A percentile compares a stretch with the other conserved stretches of the same genome.
Conservation (phyloP, 92 coral and sea anemone genomes). For the Epizoanthus scotinus region DNA sequence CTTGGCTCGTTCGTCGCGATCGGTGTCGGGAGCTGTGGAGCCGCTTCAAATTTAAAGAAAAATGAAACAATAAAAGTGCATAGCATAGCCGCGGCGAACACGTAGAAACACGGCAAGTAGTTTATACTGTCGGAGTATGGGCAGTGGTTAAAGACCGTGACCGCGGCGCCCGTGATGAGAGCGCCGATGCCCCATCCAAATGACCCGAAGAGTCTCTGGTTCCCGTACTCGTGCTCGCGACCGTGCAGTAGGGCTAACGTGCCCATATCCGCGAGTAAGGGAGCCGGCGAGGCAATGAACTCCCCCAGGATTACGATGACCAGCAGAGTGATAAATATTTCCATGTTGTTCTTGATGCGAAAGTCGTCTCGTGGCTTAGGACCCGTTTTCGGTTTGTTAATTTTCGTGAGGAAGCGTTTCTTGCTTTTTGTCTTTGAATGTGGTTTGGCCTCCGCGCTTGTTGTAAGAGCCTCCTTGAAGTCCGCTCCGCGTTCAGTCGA, state of each 20-base stretch:
- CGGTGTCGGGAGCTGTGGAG: constrained; percentile 27
- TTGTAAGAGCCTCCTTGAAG: constrained; percentile 1
- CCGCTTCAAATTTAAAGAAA: constrained; percentile 61
- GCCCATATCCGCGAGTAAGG: constrained; percentile 84
- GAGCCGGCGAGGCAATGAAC: constrained; percentile 87
- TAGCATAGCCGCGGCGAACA: constrained; percentile 80
- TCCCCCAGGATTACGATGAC: constrained; percentile 81
- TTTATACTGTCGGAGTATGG: constrained; percentile 85
- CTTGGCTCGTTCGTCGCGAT: constrained; percentile 45
- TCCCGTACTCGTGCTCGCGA: constrained; percentile 79
- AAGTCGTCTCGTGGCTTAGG: constrained; percentile 74
- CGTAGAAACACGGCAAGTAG: constrained; percentile 79
- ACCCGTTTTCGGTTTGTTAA: background rate
- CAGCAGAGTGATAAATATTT: constrained; percentile 68
- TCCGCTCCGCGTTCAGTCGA: constrained; percentile 4
- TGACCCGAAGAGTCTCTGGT: constrained; percentile 81
- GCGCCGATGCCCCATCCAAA: constrained; percentile 89
- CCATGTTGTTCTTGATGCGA: constrained; percentile 71
- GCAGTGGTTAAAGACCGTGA: constrained; percentile 80
- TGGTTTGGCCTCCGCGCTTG: background rate
- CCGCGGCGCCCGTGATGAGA: constrained; percentile 71
- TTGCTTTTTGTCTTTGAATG: background rate
- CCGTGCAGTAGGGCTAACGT: constrained; percentile 70
- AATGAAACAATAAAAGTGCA: constrained; percentile 59
- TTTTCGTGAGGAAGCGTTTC: constrained; percentile 6